phyloP scores from a whole-genome alignment of 2,797 vertebrate species.

The Parambassis ranga region DNA sequence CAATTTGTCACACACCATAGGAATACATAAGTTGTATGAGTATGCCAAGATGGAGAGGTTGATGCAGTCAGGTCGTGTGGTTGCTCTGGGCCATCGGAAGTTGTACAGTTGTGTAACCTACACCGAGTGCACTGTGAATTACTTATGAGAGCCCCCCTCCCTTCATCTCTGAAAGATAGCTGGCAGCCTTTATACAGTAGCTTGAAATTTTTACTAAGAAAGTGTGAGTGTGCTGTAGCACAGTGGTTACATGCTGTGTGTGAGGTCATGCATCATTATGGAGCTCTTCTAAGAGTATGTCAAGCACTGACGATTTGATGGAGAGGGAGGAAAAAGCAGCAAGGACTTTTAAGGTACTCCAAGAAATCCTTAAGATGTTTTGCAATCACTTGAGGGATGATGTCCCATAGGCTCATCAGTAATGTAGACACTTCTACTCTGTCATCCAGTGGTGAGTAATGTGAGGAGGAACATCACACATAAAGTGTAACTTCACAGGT shows the following conservation, averaged over 20 bases:
- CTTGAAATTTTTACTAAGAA: slow-evolving; percentile 13
- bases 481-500: neutral
- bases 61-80: slow-evolving; percentile 27
- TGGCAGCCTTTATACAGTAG: slow-evolving; percentile 22
- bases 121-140: slow-evolving; percentile 50
- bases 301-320: slow-evolving; percentile 49
- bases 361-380: neutral
- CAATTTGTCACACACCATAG: slow-evolving; percentile 61
- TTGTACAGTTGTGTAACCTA: slow-evolving; percentile 50
- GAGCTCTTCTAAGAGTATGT: slow-evolving; percentile 7
- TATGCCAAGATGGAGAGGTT: neutral
- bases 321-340: slow-evolving; percentile 22
- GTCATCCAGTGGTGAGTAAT: neutral
- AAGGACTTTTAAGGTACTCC: slow-evolving; percentile 3
- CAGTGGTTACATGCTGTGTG: slow-evolving; percentile 10
- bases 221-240: neutral
- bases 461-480: neutral
- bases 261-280: slow-evolving; percentile 20
- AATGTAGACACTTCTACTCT: neutral
- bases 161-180: slow-evolving; percentile 34
- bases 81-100: slow-evolving; percentile 22
- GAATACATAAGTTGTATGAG: slow-evolving; percentile 53
- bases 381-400: neutral
- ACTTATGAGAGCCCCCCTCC: slow-evolving; percentile 50
- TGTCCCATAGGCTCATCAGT: slow-evolving; percentile 14